phyloP scores from a whole-genome alignment of 2,797 vertebrate genomes.

The Anas acuta region DNA sequence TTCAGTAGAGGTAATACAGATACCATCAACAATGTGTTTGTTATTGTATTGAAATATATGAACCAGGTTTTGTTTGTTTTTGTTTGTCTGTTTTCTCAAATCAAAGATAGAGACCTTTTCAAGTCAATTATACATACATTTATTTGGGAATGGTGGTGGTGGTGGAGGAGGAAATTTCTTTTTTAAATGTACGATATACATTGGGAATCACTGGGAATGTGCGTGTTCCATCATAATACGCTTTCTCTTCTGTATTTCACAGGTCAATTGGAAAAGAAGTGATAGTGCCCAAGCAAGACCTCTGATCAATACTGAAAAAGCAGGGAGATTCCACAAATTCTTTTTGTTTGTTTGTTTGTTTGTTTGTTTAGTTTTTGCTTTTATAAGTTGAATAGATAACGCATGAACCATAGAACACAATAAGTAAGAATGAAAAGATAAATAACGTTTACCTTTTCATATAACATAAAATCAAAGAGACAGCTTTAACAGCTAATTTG shows the following conservation, averaged over 20 bases:
- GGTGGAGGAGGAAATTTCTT: neutral
- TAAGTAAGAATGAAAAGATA: neutral
- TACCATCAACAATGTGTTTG: slow-evolving; percentile 53
- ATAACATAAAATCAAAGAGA: neutral
- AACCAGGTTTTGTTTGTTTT: neutral
- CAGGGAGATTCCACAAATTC: neutral
- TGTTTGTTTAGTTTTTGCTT: neutral
- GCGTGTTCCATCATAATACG: rapidly evolving
- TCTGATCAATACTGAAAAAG: neutral
- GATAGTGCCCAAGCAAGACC: neutral
- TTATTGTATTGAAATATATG: slow-evolving; percentile 27
- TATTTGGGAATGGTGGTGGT: neutral
- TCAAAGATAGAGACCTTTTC: neutral
- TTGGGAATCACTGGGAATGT: neutral
- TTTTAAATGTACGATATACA: neutral
- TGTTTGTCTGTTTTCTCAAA: neutral
- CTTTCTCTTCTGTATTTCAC: neutral
- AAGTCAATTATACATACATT: neutral
- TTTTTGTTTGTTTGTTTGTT: too few relatives aligned
- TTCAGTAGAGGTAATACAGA: slow-evolving; percentile 70
- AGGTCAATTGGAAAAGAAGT: neutral
- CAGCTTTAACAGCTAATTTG: neutral
- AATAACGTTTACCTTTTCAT: neutral
- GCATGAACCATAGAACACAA: neutral
- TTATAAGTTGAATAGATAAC: neutral